phyloP scores from a whole-genome alignment of 1,140 invertebrate species.

The Cotesia typhae region DNA sequence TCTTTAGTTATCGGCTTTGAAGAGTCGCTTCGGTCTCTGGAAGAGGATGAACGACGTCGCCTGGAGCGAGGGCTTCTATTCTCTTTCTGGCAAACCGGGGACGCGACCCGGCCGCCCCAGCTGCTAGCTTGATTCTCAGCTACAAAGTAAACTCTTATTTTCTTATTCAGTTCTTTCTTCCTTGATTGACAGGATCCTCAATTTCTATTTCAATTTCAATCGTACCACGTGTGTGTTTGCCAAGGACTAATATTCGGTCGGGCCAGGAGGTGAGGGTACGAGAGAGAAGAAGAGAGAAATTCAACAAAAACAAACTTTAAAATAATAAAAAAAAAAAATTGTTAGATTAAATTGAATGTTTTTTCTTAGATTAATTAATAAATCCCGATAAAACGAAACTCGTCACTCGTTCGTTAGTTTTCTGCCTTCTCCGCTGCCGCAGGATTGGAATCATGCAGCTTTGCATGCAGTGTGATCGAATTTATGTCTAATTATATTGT shows the following conservation, averaged over 20 bases:
- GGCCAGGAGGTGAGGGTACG: no score
- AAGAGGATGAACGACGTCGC: constrained; percentile 49
- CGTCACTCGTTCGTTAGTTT: constrained; percentile 30
- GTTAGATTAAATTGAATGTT: background rate
- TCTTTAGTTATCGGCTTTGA: no score
- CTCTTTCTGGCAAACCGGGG: constrained; percentile 45
- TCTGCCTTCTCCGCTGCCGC: constrained; percentile 33
- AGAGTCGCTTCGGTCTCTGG: constrained; percentile 33
- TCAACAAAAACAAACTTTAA: no score
- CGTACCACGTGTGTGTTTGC: no score
- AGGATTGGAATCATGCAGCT: constrained; percentile 27
- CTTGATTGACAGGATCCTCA: no score
- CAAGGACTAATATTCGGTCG: no score
- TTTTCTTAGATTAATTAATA: background rate
- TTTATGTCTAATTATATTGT: background rate
- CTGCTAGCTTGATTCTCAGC: constrained; percentile 60
- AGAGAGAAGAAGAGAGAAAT: no score
- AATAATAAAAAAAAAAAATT: no score
- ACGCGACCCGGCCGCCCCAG: constrained; percentile 60
- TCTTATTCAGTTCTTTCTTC: no score
- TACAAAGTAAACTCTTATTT: constrained; percentile 47
- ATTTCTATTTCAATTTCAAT: no score
- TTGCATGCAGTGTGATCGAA: background rate
- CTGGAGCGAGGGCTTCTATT: constrained; percentile 50
- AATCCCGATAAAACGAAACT: background rate